Evolutionary conservation across 2,888 invertebrate genomes (phyloP).

Genomic region (Dryocosmus kuriphilus): DNA sequence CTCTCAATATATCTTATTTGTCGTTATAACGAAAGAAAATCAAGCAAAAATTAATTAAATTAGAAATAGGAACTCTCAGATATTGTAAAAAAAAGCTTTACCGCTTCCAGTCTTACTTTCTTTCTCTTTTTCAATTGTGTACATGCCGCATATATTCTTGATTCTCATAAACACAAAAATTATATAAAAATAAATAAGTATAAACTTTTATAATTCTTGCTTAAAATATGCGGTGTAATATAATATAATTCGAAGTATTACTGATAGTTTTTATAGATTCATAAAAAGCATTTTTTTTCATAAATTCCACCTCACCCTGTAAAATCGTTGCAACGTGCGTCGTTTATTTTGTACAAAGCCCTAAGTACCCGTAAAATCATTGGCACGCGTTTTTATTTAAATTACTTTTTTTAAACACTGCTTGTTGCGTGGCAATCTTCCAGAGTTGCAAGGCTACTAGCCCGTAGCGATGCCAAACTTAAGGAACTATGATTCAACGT

Average conservation of each 20-base stretch:
- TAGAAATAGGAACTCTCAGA: constrained; percentile 23
- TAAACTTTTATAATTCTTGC: neutral
- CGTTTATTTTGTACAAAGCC: constrained; percentile 22
- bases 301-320: neutral
- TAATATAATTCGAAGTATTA: neutral
- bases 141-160: constrained; percentile 7
- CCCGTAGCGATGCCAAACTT: constrained; percentile 76
- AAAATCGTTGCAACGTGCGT: constrained; percentile 21
- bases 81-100: constrained; percentile 6
- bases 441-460: constrained; percentile 75
- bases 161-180: neutral
- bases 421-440: constrained; percentile 76
- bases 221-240: neutral
- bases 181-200: neutral
- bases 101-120: constrained; percentile 35
- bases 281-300: neutral
- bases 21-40: neutral
- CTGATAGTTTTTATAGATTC: neutral
- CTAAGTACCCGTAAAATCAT: constrained; percentile 37
- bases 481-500: constrained; percentile 78
- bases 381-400: constrained; percentile 48
- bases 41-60: neutral
- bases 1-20: neutral
- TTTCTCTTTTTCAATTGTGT: constrained; percentile 24
- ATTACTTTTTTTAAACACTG: constrained; percentile 67